These are phyloP conservation scores for Dicycla oo DNA, from an alignment of 2,888 invertebrate genomes.

Conservation along the genomic window DNA sequence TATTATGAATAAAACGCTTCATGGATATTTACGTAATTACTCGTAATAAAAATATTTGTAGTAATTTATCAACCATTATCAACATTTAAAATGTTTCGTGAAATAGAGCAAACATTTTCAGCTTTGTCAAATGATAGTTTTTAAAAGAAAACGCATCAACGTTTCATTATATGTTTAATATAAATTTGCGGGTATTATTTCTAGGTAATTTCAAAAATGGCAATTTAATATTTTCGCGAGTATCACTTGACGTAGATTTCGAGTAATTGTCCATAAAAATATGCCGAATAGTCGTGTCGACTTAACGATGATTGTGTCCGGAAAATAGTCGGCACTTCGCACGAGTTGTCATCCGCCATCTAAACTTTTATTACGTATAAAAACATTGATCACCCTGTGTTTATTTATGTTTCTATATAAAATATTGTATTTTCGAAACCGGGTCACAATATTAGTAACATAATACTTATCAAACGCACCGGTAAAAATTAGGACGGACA, in stretches of 20 bases:
- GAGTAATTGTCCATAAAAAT: constrained; percentile 67
- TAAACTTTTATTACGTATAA: constrained; percentile 79
- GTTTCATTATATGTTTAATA: constrained; percentile 5
- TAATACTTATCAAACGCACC: constrained; percentile 69
- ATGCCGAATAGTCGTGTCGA: constrained; percentile 62
- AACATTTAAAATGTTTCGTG: neutral
- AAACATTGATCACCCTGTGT: constrained; percentile 70
- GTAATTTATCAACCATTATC: neutral
- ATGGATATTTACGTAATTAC: constrained; percentile 52
- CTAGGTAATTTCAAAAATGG: neutral
- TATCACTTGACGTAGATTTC: constrained; percentile 33
- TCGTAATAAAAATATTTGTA: constrained; percentile 51
- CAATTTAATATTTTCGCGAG: constrained; percentile 19
- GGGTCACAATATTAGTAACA: constrained; percentile 75
- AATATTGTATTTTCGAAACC: constrained; percentile 69
- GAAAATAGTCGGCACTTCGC: constrained; percentile 69
- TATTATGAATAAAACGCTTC: constrained; percentile 55
- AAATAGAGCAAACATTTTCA: constrained; percentile 15
- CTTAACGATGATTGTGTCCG: constrained; percentile 82
- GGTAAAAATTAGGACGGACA: constrained; percentile 73
- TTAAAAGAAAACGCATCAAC: neutral
- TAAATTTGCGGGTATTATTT: neutral
- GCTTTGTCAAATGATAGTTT: neutral
- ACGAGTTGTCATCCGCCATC: constrained; percentile 70
- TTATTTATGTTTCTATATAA: constrained; percentile 71